These are phyloP conservation scores for Stegodyphus mimosarum DNA, from an alignment of 1,140 invertebrate genomes.

Conservation along the genomic window DNA sequence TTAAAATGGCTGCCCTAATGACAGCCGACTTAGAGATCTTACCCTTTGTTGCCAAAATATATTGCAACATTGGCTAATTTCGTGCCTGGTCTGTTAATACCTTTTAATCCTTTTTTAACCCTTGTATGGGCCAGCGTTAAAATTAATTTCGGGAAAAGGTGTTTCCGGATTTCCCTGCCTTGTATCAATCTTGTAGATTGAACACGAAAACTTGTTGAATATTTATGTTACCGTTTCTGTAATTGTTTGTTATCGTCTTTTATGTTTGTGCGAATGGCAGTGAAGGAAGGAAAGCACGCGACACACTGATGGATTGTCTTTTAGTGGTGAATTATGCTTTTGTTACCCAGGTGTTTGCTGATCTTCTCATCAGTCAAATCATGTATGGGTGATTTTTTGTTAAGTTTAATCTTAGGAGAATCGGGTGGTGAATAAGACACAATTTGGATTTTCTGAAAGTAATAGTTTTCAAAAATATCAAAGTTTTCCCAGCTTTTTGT, in stretches of 20 bases:
- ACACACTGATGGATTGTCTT: too few species aligned
- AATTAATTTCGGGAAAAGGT: conserved; percentile 36
- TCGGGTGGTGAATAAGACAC: too few species aligned
- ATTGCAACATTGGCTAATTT: conserved; percentile 38
- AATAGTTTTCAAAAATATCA: too few species aligned
- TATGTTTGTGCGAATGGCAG: too few species aligned
- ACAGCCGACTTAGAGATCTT: conserved; percentile 17
- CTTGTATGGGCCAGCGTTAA: neutral
- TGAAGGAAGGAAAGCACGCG: too few species aligned
- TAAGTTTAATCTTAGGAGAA: too few species aligned
- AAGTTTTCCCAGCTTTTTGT: too few species aligned
- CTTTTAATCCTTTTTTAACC: conserved; percentile 50
- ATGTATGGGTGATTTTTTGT: too few species aligned
- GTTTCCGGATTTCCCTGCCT: neutral
- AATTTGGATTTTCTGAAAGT: too few species aligned
- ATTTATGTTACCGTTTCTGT: conserved; percentile 6
- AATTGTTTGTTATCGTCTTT: neutral
- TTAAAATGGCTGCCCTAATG: conserved; percentile 33
- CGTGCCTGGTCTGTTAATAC: conserved; percentile 33
- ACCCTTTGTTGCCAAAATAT: conserved; percentile 27
- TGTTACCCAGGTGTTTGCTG: too few species aligned
- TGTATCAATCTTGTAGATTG: conserved; percentile 10
- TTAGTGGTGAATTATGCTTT: too few species aligned
- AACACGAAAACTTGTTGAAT: conserved; percentile 30
- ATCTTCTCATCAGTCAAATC: too few species aligned